Base-by-base conservation (phyloP, 2,888 invertebrate genomes). In the Melanostoma scalare region DNA sequence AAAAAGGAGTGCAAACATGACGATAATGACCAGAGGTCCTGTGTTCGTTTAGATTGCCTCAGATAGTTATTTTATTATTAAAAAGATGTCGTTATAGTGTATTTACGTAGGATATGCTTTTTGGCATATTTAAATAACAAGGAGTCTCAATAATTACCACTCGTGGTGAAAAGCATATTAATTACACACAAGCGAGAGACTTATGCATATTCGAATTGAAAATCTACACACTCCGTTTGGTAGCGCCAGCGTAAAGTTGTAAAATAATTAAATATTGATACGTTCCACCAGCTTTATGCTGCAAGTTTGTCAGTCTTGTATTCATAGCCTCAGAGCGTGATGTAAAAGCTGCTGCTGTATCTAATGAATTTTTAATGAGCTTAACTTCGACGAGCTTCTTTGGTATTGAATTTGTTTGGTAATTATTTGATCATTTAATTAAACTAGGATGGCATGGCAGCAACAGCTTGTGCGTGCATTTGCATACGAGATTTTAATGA, bases 361-460 rank as follows among this genome's bases (percentile, higher is more conserved):
- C 61, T 82, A 82, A 82, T 82, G 76, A 72, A 82, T 73, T 69
- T 77, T 73, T 82, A 82, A 82, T 82, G 63, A 77, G 72, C 61
- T 63, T 73, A 77, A 73, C 77, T 68, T 67, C 68, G 38, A 73
- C 67, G 48, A 67, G 60, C 63, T 65, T 68, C 73, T 69, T 33
- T 46, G 55, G 73, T 77, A 82, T 77, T 82, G 72, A 73, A 82
- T 82, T 77, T 82, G 73, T 63, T 73, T 69, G 68, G 77, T 77
- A 82, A 77, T 82, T 82, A 82, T 82, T 82, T 82, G 81, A 82
- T 77, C 81, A 68, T 82, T 82, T 82, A 76, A 77, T 82, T 82
- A 82, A 77, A 68, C 61, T 65, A 44, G 38, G 53, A 72, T 73
- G 58, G 38, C 36, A 36, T 48, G 31, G 31, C 48, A 65, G 79